Evolutionary conservation across 2,113 vertebrate genomes (phyloP).

Genomic region (Cebus imitator): DNA sequence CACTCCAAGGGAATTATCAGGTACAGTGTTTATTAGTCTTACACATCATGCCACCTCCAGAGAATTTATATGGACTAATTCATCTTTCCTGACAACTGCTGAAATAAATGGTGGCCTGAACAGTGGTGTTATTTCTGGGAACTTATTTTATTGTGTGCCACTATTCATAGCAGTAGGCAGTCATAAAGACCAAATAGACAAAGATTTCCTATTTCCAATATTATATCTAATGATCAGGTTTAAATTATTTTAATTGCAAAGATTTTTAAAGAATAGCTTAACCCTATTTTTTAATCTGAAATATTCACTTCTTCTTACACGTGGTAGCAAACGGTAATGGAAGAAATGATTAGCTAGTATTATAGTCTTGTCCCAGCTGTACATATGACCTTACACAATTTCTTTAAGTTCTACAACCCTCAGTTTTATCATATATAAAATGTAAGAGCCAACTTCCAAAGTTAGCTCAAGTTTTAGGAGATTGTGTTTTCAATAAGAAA

Average conservation of each 20-base stretch:
- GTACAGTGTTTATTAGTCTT: slow-evolving; percentile 63
- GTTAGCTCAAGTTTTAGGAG: background rate
- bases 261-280: slow-evolving; percentile 22
- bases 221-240: slow-evolving; percentile 10
- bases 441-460: background rate
- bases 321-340: background rate
- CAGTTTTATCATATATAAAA: background rate
- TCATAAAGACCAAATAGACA: slow-evolving; percentile 38
- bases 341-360: background rate
- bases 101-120: slow-evolving; percentile 53
- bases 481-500: background rate
- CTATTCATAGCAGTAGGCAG: slow-evolving; percentile 22
- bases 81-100: slow-evolving; percentile 58
- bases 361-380: background rate
- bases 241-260: slow-evolving; percentile 43
- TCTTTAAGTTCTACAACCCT: background rate
- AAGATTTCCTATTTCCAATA: slow-evolving; percentile 14
- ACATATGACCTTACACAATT: background rate
- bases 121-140: background rate
- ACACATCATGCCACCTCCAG: slow-evolving; percentile 49
- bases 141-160: slow-evolving; percentile 46
- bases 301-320: slow-evolving; percentile 12
- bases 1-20: slow-evolving; percentile 55
- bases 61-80: slow-evolving; percentile 67
- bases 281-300: background rate